Base-by-base conservation (phyloP, 2,888 invertebrate species). In the Epirrhoe alternata region DNA sequence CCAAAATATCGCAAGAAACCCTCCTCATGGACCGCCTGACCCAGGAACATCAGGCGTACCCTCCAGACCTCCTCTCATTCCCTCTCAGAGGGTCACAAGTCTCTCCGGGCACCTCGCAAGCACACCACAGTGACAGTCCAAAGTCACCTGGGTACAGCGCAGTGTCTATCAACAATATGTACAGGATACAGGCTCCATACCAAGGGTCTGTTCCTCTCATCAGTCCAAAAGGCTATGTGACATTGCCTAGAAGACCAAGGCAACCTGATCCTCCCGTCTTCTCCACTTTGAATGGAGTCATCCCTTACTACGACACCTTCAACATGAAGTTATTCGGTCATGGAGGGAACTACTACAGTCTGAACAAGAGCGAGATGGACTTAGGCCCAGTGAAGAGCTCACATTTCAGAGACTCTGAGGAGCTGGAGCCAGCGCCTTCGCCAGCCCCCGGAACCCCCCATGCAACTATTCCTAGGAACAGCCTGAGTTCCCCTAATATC, bases 321-420 rank as follows among this genome's bases (percentile, higher is more conserved):
- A 97, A 97, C 0, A 93, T 96, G 65, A 95, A 97, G 60, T 95
- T 97, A n/a, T 97, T 97, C n/a, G 96, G 96, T 0, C 96, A 97
- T 63, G 97, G 97, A 16, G 96, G 96, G 61, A 97, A 96, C 31
- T 95, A 95, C 55, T 93, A 96, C 62, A 97, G 97, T 70, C 85
- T 97, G 66, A 97, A 97, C 81, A 97, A 97, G 84, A 94, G 95
- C 57, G 95, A 95, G 57, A 94, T 94, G 78, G 93, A 94, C 68
- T 88, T 94, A 71, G 92, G 83, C 86, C 95, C 95, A 75, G 93
- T 78, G 78, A 95, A 77, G 92, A 94, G 73, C 92, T 81, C 87
- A 0, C 89, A 89, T 7, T 92, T 90, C 42, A 89, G 92, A 56
- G 94, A 94, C 33, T 58, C 72, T 70, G 95, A 94, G 72, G 93